These are phyloP conservation scores for Cervus canadensis DNA, from an alignment of 2,113 vertebrate genomes.

Conservation along the genomic window DNA sequence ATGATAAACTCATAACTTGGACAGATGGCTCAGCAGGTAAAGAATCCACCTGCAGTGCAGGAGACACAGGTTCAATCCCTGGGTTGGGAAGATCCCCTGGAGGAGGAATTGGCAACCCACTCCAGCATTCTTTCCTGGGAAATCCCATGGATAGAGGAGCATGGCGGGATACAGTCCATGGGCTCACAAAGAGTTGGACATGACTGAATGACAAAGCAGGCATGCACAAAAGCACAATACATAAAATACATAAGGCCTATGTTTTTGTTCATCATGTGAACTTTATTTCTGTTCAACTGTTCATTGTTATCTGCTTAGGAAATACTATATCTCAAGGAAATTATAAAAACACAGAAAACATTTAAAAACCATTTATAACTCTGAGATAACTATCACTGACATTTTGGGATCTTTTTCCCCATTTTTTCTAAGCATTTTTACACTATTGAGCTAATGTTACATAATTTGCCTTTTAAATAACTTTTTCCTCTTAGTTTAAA, in stretches of 20 bases:
- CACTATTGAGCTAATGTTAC: not conserved
- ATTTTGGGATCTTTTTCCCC: not conserved
- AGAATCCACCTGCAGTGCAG: not conserved
- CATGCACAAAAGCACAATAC: not conserved
- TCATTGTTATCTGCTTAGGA: conserved; percentile 14
- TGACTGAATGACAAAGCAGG: not conserved
- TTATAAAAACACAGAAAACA: not conserved
- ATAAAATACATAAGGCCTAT: not conserved
- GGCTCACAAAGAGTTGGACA: not conserved
- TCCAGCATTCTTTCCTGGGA: not conserved
- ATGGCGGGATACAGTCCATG: not conserved
- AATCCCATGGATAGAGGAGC: not conserved
- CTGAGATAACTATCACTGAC: not conserved
- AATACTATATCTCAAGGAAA: not conserved
- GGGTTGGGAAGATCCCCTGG: not conserved
- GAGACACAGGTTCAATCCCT: not conserved
- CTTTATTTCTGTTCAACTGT: not conserved
- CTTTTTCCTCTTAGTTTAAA: not conserved
- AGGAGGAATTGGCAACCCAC: not conserved
- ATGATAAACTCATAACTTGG: not conserved
- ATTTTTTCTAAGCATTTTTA: not conserved
- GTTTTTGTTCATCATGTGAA: not conserved
- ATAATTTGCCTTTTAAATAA: not conserved
- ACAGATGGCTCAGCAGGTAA: not conserved
- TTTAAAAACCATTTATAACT: not conserved